Base-by-base conservation (phyloP, 2,797 vertebrate species). In the Crocodylus rhombifer region DNA sequence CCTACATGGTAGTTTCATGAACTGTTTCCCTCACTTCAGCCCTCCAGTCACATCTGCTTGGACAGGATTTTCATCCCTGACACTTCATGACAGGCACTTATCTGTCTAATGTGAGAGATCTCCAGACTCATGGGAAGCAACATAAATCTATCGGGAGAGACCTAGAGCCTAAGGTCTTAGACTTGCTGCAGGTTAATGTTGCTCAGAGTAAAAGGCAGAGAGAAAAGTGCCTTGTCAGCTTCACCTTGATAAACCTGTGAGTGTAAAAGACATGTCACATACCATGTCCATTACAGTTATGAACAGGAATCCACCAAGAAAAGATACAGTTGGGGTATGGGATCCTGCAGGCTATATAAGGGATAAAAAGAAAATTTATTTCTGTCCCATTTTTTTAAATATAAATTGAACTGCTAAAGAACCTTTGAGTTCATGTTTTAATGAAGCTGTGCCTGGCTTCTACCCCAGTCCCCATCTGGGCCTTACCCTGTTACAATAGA, bases 251-350 rank as follows among this genome's bases (percentile, higher is more conserved):
- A 97, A 97, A 80, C 75, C 75, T 33, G 16, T 81, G 64, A 96
- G 96, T 96, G 95, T 95, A 88, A 92, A 90, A 95, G 96, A 97
- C 84, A 93, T 74, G 74, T 36, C 91, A 92, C 96, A 91, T 69
- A 71, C 63, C 51, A 64, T 96, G 94, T 91, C 83, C 84, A 79
- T 92, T 93, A 86, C 73, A 75, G 77, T 94, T 30, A 63, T 60
- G 76, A 84, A 62, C 26, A 89, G 77, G 84, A 93, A 79, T 64
- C 77, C 87, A 57, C 1, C 36, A 26, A 73, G 8, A 81, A 84
- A 92, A 79, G 64, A 73, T 25, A 42, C 69, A 16, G 69, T 13
- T 20, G 36, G 36, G 14, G 14, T 16, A 14, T 73, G 69, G 23
- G 36, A 21, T 73, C 14, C 14, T 30, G 21, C 30, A 69, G 65